Evolutionary conservation across 2,113 vertebrate species (phyloP).

Genomic region (Leptodactylus fuscus): DNA sequence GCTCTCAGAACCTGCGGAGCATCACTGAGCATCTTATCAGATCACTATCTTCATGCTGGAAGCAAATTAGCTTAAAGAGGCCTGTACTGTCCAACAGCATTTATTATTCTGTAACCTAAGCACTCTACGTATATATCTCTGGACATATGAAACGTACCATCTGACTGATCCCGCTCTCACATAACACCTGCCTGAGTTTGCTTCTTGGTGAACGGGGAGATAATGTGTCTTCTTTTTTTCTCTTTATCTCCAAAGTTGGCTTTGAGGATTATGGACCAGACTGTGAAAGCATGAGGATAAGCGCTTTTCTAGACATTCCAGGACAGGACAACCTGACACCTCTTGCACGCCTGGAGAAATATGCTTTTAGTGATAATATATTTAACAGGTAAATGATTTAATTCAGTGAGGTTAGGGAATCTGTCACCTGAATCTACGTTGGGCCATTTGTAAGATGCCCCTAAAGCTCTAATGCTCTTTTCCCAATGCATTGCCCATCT

Average conservation of each 20-base stretch:
- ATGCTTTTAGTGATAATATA: conserved; percentile 87
- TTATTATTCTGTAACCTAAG: conserved; percentile 5
- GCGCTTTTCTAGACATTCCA: conserved; percentile 84
- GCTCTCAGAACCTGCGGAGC: neutral
- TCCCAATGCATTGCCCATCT: too few relatives aligned
- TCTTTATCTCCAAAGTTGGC: conserved; percentile 74
- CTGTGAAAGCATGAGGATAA: conserved; percentile 85
- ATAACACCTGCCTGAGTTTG: neutral
- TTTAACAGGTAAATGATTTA: conserved; percentile 82
- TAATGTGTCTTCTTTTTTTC: neutral
- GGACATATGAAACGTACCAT: neutral
- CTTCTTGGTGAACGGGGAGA: neutral
- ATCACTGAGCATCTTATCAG: conserved; percentile 18
- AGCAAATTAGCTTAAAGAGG: conserved; percentile 6
- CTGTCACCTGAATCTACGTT: too few relatives aligned
- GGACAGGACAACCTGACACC: conserved; percentile 86
- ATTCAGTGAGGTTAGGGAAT: too few relatives aligned
- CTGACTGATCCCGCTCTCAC: neutral
- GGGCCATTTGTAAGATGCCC: too few relatives aligned
- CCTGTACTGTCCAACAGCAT: neutral
- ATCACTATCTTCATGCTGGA: conserved; percentile 14
- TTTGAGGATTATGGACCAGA: conserved; percentile 90
- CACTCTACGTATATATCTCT: neutral
- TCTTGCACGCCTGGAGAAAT: conserved; percentile 85
- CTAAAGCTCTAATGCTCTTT: too few relatives aligned